Evolutionary conservation across 2,888 invertebrate species (phyloP), one percentile per base, ranked within the genome.

Genomic region (Hyposoter dolosus): DNA sequence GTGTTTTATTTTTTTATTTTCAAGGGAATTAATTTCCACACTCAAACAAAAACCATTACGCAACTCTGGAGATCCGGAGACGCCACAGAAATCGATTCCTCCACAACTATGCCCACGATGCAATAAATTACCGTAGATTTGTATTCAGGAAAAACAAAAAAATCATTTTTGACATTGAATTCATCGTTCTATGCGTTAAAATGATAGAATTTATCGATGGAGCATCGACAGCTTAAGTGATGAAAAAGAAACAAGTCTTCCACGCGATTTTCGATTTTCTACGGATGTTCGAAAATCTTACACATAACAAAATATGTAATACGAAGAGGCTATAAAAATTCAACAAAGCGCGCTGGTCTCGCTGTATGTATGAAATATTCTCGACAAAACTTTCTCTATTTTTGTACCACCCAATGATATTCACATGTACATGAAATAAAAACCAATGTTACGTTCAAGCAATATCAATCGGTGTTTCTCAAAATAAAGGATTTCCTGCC

Each of bases 1-100:
- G 28, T 66, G 72, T 72, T 75, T 53, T n/a, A n/a, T n/a, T n/a
- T 72, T 56, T 53, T 86, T 84, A 40, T 40, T 86, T 94, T 93
- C 63, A 96, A 99, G 96, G 99, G 99, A 15, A 95, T 99, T 84
- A 98, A 99, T 92, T 99, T 99, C 95, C 99, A 98, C 94, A 99
- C 99, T 0, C 99, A 99, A 95, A 96, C 98, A 84, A 99, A 99
- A 95, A 99, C 99, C 0, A 97, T 99, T 0, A 99, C 99, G 0
- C 99, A 99, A 90, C 95, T 98, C 93, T 99, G 99, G 99, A 96
- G 98, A 88, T 96, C 97, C 89, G 96, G 96, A 79, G 99, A 99
- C 93, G 97, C 96, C 0, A 96, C 96, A 0, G 96, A 97, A 90
- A 95, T 97, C 1, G 96, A 96, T 90, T 96, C 98, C 0, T 96